Conservation (phyloP, 2,797 vertebrate species). For the Chelon labrosus region DNA sequence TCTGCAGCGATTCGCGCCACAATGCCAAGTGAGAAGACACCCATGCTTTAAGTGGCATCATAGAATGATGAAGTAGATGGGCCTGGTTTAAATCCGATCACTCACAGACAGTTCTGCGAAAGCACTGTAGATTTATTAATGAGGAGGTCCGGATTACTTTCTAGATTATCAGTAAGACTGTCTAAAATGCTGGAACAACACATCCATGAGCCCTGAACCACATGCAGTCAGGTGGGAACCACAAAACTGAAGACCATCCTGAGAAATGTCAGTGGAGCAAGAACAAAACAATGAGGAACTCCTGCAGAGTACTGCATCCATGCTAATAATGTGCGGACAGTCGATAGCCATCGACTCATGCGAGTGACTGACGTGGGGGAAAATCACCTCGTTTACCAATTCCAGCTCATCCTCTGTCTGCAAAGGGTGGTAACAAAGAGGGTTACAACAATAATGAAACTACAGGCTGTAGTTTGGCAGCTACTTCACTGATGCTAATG, state of each 20-base stretch:
- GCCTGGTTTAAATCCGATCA: slow-evolving; percentile 35
- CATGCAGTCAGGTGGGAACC: slow-evolving; percentile 77
- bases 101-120: slow-evolving; percentile 20
- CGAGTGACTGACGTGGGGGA: slow-evolving; percentile 69
- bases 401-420: slow-evolving; percentile 96
- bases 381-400: slow-evolving; percentile 91
- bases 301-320: slow-evolving; percentile 56
- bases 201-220: slow-evolving; percentile 67
- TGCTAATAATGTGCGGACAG: slow-evolving; percentile 71
- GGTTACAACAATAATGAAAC: slow-evolving; percentile 62
- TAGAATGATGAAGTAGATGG: slow-evolving; percentile 59
- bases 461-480: slow-evolving; percentile 5
- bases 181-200: slow-evolving; percentile 58
- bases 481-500: neutral
- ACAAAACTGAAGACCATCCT: slow-evolving; percentile 61
- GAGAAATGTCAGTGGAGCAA: slow-evolving; percentile 69
- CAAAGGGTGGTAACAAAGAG: slow-evolving; percentile 80
- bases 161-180: slow-evolving; percentile 12
- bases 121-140: slow-evolving; percentile 2
- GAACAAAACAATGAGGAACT: slow-evolving; percentile 63
- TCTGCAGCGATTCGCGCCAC: slow-evolving; percentile 44
- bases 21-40: slow-evolving; percentile 64
- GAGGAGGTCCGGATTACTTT: slow-evolving; percentile 3
- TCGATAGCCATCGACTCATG: slow-evolving; percentile 72
- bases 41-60: slow-evolving; percentile 70